phyloP scores from a whole-genome alignment of 2,888 invertebrate genomes.

The Rhodophaea formosa region DNA sequence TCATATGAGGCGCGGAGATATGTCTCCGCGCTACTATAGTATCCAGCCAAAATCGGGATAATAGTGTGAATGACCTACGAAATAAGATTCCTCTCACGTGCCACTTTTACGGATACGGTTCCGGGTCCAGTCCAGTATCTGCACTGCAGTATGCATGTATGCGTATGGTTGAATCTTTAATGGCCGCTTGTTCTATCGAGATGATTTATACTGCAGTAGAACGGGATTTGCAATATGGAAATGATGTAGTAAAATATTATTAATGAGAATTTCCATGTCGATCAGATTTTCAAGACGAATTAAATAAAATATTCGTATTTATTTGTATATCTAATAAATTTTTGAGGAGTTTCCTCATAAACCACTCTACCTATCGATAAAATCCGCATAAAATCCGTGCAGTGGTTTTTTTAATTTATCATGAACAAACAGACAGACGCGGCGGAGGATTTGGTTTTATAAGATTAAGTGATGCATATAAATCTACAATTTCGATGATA shows the following conservation, averaged over 20 bases:
- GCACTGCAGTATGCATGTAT: constrained; percentile 5
- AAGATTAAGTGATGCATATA: too few species aligned
- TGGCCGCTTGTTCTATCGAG: constrained; percentile 1
- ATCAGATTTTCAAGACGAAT: background rate
- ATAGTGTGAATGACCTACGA: constrained; percentile 1
- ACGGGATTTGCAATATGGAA: constrained; percentile 6
- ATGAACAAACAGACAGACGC: too few species aligned
- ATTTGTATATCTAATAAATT: too few species aligned
- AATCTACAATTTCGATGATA: too few species aligned
- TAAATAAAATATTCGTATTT: too few species aligned
- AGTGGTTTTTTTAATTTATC: too few species aligned
- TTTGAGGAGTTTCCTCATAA: too few species aligned
- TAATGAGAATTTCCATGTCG: constrained; percentile 3
- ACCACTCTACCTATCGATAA: too few species aligned
- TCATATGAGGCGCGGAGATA: background rate
- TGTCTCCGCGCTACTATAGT: background rate
- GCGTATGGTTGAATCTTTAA: constrained; percentile 12
- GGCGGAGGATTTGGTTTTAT: too few species aligned
- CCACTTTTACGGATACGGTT: constrained; percentile 6
- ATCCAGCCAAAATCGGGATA: background rate
- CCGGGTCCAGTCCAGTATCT: background rate
- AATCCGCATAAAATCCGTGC: too few species aligned
- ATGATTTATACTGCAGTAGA: constrained; percentile 12
- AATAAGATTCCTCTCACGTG: background rate
- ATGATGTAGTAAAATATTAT: background rate